Percentiles rank a stretch among this genome's conserved stretches.
phyloP scores from a whole-genome alignment of 2,797 vertebrate genomes.

The Dromococcyx pavoninus region DNA sequence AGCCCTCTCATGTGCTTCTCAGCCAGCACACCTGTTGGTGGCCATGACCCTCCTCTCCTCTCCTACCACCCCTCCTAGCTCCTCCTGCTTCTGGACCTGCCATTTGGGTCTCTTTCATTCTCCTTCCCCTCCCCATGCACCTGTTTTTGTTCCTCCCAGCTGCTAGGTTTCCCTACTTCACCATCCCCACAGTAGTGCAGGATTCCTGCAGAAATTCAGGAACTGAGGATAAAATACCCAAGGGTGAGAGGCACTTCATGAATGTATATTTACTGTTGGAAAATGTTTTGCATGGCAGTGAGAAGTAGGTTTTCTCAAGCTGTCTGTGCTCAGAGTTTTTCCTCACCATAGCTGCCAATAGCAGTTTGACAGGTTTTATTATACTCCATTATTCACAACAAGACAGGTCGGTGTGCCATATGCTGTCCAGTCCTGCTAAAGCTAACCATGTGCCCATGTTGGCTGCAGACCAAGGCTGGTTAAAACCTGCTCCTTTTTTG shows the following conservation, averaged over 20 bases:
- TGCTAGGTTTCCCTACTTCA: background rate
- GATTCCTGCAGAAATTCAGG: background rate
- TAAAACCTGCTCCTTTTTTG: conserved; percentile 57
- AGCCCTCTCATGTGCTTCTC: background rate
- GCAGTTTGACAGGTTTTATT: conserved; percentile 68
- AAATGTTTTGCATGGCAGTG: conserved; percentile 47
- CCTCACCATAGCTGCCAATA: conserved; percentile 57
- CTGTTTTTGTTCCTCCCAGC: background rate
- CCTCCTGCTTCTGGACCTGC: background rate
- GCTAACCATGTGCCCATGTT: conserved; percentile 59
- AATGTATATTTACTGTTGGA: background rate
- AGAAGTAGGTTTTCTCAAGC: conserved; percentile 36
- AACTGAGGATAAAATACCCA: background rate
- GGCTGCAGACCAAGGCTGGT: conserved; percentile 58
- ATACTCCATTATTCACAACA: conserved; percentile 66
- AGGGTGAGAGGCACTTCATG: background rate
- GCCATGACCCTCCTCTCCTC: background rate
- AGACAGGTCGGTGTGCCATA: conserved; percentile 68
- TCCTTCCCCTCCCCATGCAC: background rate
- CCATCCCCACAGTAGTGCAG: background rate
- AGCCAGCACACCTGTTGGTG: background rate
- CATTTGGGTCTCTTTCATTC: background rate
- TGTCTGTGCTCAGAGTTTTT: conserved; percentile 24
- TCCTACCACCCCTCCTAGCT: background rate
- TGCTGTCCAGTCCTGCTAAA: conserved; percentile 65